Evolutionary conservation across 2,113 vertebrate genomes (phyloP).

Genomic region (Pomatostomus ruficeps): DNA sequence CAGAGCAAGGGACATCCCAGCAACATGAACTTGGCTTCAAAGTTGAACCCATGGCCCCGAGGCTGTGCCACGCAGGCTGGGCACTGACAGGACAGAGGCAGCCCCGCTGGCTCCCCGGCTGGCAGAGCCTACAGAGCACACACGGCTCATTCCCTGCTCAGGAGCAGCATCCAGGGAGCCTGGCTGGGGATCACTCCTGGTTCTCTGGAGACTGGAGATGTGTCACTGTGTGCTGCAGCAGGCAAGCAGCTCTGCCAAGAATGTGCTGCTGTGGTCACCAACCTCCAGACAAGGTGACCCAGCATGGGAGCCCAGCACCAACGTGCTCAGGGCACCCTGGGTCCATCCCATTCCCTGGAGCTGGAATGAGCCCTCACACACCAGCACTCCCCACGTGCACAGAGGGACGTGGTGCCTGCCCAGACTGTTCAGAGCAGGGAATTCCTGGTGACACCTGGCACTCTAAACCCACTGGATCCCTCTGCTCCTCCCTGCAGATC

Average conservation of each 20-base stretch:
- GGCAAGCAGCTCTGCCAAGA: background rate
- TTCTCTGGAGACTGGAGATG: background rate
- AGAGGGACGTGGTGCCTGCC: fast-evolving
- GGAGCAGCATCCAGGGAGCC: background rate
- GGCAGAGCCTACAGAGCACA: background rate
- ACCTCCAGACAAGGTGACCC: background rate
- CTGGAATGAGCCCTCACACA: background rate
- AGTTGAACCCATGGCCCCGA: fast-evolving
- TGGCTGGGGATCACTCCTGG: background rate
- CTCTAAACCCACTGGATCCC: background rate
- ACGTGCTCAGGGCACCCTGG: fast-evolving
- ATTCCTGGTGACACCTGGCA: background rate
- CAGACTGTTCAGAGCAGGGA: fast-evolving
- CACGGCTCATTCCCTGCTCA: fast-evolving
- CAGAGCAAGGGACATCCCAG: background rate
- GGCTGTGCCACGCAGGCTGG: background rate
- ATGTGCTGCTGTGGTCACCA: background rate
- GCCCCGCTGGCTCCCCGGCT: background rate
- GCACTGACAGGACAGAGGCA: background rate
- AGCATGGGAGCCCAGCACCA: background rate
- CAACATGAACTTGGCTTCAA: fast-evolving
- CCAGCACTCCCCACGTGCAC: fast-evolving
- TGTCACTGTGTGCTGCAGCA: background rate
- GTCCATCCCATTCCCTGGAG: background rate
- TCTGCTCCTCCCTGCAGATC: background rate